Evolutionary conservation across 1,140 invertebrate species (phyloP), one percentile per base, ranked within the genome.

Genomic region (Aphelinus certus): DNA sequence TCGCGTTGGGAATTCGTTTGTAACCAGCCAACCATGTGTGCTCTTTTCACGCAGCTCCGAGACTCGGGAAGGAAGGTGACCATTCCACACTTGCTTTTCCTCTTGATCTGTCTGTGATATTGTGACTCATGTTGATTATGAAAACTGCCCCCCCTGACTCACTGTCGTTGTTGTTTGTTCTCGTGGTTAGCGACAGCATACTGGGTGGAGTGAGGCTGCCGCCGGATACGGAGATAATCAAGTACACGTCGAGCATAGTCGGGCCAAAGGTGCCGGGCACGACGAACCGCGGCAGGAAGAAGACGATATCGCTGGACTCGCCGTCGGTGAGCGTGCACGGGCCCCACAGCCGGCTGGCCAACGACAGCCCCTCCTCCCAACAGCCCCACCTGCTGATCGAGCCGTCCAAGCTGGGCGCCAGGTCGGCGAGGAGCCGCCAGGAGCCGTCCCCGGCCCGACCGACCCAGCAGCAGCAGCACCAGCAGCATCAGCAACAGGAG

Each of bases 191-290:
- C 87, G 94, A 95, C 87, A 93, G 93, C 81, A 92, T 95, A 84
- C 87, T 95, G 80, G 94, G 94, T 56, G 93, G 93, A 60, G 93
- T 95, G 53, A 90, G 94, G 53, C 85, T 96, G 78, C 94, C 94
- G 77, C 94, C 94, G n/a, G 94, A 95, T 81, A 96, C 94, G 10
- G 94, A 96, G 88, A 95, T 96, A 71, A 95, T 96, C 81, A 95
- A 95, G 84, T 95, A 95, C 83, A 95, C 94, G 65, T 95, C 94
- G 73, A 94, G 93, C 65, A 92, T 95, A 76, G 92, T 94, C 71
- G 94, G 94, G 60, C 93, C 94, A 60, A 95, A 95, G 89, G 89
- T 93, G 67, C 93, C 93, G 26, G 94, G 94, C 64, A 93, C 92
- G 68, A 95, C 94, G 69, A 95, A 94, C 83, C 89, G 94, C 26